These are phyloP conservation scores for Orientallactaga sibirica DNA, from an alignment of 2,797 vertebrate genomes.

Conservation along the genomic window DNA sequence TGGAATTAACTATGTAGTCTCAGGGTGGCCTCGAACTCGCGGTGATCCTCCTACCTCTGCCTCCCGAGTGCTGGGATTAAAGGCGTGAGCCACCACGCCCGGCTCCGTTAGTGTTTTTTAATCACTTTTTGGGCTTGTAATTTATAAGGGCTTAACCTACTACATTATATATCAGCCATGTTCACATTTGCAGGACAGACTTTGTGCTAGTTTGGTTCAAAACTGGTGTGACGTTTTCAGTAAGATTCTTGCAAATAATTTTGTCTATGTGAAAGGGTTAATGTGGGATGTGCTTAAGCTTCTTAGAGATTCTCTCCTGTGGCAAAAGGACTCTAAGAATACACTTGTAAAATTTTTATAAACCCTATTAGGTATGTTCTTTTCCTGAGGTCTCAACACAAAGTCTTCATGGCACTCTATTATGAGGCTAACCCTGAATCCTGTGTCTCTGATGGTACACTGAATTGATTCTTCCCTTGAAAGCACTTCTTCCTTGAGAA, in stretches of 20 bases:
- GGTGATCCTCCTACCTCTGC: no score
- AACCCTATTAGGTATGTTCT: neutral
- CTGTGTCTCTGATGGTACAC: neutral
- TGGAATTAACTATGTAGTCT: no score
- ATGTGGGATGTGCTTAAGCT: neutral
- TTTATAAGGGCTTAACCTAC: neutral
- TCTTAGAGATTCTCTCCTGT: no score
- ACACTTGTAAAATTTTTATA: neutral
- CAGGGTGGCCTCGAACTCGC: no score
- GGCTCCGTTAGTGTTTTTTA: no score
- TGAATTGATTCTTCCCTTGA: constrained; percentile 27
- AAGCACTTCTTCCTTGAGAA: constrained; percentile 8
- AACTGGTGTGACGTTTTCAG: neutral
- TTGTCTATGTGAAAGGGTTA: neutral
- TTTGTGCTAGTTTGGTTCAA: neutral
- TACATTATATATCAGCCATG: neutral
- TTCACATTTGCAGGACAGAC: neutral
- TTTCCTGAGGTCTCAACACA: neutral
- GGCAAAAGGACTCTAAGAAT: neutral
- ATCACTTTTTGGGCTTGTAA: neutral
- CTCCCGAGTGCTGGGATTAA: no score
- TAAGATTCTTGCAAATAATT: neutral
- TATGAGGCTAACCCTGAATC: neutral
- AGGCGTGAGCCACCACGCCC: no score
- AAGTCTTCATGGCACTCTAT: neutral